Conservation (phyloP, 2,797 vertebrate species). For the Hyperoplus lanceolatus region DNA sequence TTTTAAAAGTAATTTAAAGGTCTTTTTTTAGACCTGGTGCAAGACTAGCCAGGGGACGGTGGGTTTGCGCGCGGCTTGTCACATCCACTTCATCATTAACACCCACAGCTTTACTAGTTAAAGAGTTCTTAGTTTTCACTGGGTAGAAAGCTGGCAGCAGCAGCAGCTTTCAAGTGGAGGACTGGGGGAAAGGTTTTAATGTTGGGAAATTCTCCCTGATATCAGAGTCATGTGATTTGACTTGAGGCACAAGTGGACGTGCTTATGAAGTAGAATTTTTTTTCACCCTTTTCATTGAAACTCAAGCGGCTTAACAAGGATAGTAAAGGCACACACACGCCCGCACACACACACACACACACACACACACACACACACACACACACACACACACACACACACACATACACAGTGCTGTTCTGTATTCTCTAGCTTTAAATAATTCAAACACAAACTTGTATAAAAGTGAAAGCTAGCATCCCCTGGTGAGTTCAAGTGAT, state of each 20-base stretch:
- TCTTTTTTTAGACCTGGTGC: conserved; percentile 4
- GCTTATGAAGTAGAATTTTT: conserved; percentile 26
- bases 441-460: conserved; percentile 1
- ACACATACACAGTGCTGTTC: conserved; percentile 1
- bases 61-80: not conserved
- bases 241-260: conserved; percentile 34
- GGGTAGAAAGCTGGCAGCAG: not conserved
- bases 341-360: not conserved
- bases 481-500: conserved; percentile 22
- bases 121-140: conserved; percentile 7
- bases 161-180: not conserved
- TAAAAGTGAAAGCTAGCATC: not conserved
- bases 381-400: not conserved
- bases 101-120: not conserved
- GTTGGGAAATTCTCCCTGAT: conserved; percentile 28
- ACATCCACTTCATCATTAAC: not conserved
- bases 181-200: not conserved
- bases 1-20: conserved; percentile 14
- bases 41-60: conserved; percentile 7
- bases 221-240: conserved; percentile 42
- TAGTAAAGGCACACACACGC: conserved; percentile 22
- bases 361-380: not conserved
- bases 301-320: conserved; percentile 40
- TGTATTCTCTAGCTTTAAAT: conserved; percentile 14
- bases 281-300: conserved; percentile 23